These are phyloP conservation scores for Macrosiphum euphorbiae DNA, from an alignment of 2,888 invertebrate species.

Conservation along the genomic window DNA sequence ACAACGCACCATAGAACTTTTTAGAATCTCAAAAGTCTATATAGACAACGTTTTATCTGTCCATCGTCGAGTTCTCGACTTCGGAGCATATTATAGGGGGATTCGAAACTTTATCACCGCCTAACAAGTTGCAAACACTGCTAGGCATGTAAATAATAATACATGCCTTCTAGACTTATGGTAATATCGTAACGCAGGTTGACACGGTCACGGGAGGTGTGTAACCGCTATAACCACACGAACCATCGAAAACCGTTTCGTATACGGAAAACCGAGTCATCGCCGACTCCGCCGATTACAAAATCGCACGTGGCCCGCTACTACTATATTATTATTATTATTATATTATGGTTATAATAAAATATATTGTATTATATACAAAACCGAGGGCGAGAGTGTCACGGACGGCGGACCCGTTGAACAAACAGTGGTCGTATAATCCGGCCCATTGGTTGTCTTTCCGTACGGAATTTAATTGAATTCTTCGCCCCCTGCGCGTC, in stretches of 20 bases:
- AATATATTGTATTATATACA: background rate
- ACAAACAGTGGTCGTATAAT: constrained; percentile 57
- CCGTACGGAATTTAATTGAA: constrained; percentile 59
- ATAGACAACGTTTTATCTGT: background rate
- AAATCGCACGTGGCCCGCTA: background rate
- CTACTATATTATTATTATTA: no score
- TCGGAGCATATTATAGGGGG: background rate
- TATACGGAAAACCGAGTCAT: background rate
- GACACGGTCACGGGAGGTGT: background rate
- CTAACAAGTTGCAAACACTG: background rate
- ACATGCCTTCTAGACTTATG: background rate
- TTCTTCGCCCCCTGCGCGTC: background rate
- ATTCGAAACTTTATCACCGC: background rate
- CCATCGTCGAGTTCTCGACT: background rate
- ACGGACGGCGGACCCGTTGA: background rate
- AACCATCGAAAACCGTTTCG: background rate
- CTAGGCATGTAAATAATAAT: no score
- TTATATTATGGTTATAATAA: background rate
- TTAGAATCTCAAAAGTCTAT: background rate
- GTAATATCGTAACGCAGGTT: background rate
- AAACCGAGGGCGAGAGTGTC: background rate
- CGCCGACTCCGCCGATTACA: background rate
- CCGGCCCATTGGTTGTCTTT: constrained; percentile 30
- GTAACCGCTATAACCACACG: background rate
- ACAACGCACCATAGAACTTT: background rate